Evolutionary conservation across 2,888 invertebrate genomes (phyloP).

Genomic region (Drosophila kambysellisi): DNA sequence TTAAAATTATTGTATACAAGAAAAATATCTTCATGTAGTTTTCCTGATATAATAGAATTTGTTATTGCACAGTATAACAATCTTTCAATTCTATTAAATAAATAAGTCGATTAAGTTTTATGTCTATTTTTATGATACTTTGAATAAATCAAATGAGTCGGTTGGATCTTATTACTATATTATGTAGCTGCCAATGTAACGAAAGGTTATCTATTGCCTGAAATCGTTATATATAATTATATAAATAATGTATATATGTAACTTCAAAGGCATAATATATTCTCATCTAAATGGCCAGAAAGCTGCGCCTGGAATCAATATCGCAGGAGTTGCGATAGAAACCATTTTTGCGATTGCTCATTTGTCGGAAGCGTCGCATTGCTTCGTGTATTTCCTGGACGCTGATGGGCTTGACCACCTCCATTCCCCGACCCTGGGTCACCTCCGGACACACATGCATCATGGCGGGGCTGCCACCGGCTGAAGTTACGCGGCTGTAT

Average conservation of each 20-base stretch:
- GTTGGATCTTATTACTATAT: not conserved
- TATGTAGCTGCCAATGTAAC: not conserved
- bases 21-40: not conserved
- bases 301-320: slow-evolving; percentile 80
- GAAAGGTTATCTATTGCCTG: not conserved
- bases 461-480: slow-evolving; percentile 84
- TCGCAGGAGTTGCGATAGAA: slow-evolving; percentile 82
- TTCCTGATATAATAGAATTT: not conserved
- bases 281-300: slow-evolving; percentile 80
- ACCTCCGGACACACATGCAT: slow-evolving; percentile 85
- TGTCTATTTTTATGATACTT: not conserved
- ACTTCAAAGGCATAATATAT: not conserved
- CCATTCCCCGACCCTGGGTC: slow-evolving; percentile 87
- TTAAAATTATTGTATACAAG: not conserved
- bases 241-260: not conserved
- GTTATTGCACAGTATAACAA: not conserved
- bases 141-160: not conserved
- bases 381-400: slow-evolving; percentile 94
- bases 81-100: no score
- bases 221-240: not conserved
- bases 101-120: no score
- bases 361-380: slow-evolving; percentile 88
- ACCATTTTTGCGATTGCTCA: slow-evolving; percentile 82
- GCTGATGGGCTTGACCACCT: slow-evolving; percentile 90
- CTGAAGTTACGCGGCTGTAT: slow-evolving; percentile 87